Percentiles rank a stretch among this genome's conserved stretches.
Conservation (phyloP, 2,113 vertebrate genomes). For the Aythya baeri region DNA sequence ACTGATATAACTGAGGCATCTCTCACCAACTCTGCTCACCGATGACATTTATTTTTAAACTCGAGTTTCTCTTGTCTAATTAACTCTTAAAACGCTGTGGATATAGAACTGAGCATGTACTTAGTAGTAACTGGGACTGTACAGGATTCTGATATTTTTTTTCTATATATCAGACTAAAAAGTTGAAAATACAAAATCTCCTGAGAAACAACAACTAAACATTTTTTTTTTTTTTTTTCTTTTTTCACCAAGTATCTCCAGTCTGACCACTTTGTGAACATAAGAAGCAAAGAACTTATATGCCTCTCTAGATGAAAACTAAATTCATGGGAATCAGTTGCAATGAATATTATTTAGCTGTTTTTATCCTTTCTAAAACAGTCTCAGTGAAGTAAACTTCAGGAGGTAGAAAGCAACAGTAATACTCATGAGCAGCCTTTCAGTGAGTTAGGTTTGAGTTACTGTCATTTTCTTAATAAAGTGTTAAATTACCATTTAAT, state of each 20-base stretch:
- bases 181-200: background rate
- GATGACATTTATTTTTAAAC: slow-evolving; percentile 16
- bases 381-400: background rate
- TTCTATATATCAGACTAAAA: background rate
- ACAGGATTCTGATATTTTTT: background rate
- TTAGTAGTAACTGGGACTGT: background rate
- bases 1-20: background rate
- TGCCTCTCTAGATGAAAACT: background rate
- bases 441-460: background rate
- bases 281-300: background rate
- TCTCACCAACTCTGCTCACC: background rate
- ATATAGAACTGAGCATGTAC: background rate
- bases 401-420: background rate
- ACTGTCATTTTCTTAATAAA: background rate
- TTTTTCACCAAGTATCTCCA: background rate
- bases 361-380: background rate
- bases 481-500: background rate
- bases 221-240: background rate
- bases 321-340: background rate
- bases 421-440: background rate
- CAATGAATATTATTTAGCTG: background rate
- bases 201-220: background rate
- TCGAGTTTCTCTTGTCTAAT: background rate
- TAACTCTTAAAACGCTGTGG: background rate
- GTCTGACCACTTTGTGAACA: background rate